phyloP scores from a whole-genome alignment of 2,797 vertebrate genomes.

The Danio tinwini region DNA sequence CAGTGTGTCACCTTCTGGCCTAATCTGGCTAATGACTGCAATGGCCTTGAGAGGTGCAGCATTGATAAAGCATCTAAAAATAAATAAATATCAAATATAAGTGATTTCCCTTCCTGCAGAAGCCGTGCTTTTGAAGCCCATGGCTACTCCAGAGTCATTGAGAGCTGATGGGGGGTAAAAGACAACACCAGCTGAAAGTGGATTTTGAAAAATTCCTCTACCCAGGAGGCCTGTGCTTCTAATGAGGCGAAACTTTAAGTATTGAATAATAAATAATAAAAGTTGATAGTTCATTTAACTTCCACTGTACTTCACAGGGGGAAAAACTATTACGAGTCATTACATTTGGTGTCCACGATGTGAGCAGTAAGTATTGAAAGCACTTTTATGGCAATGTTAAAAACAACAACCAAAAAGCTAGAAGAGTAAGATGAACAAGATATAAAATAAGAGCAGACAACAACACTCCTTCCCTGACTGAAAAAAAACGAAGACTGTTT shows the following conservation, averaged over 20 bases:
- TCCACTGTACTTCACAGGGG: constrained; percentile 91
- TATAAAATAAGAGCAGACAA: background rate
- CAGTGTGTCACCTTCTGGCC: constrained; percentile 52
- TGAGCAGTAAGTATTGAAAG: constrained; percentile 91
- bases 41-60: constrained; percentile 68
- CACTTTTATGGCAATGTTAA: constrained; percentile 60
- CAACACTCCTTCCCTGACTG: background rate
- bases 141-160: constrained; percentile 86
- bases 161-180: constrained; percentile 90
- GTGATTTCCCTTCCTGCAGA: constrained; percentile 67
- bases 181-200: constrained; percentile 94
- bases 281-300: constrained; percentile 99
- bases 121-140: constrained; percentile 82
- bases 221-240: constrained; percentile 93
- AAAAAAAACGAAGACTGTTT: background rate
- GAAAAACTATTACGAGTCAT: constrained; percentile 96
- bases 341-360: constrained; percentile 92
- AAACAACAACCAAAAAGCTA: constrained; percentile 42
- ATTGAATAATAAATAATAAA: constrained; percentile 99
- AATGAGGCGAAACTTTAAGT: constrained; percentile 99
- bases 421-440: background rate
- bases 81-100: constrained; percentile 70
- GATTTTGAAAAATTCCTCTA: constrained; percentile 95
- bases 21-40: constrained; percentile 49
- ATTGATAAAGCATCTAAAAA: constrained; percentile 74